A percentile compares a stretch with the other conserved stretches of the same genome.
phyloP scores from a whole-genome alignment of 1,140 invertebrate genomes.

The Hetaerina americana region DNA sequence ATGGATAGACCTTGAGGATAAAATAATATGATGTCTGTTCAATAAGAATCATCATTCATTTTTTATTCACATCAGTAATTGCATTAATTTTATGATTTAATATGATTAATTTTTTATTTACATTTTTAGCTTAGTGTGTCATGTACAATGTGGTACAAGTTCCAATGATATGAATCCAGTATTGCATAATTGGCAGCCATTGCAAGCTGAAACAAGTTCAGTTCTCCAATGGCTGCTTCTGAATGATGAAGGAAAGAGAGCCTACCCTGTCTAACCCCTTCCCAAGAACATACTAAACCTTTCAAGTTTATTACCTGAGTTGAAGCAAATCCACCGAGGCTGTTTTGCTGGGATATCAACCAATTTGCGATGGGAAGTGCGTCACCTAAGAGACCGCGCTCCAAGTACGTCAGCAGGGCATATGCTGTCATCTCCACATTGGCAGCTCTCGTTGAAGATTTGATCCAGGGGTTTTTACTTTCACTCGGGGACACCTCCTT shows the following conservation, averaged over 20 bases:
- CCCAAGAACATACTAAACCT: too few relatives aligned
- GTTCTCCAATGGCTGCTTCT: too few relatives aligned
- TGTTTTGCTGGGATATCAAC: slow-evolving; percentile 68
- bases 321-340: slow-evolving; percentile 67
- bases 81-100: too few relatives aligned
- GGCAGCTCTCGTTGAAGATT: slow-evolving; percentile 24
- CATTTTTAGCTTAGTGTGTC: too few relatives aligned
- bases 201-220: too few relatives aligned
- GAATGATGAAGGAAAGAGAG: too few relatives aligned
- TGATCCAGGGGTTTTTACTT: slow-evolving; percentile 54
- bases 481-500: slow-evolving; percentile 37
- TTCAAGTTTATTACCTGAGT: slow-evolving; percentile 37
- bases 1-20: too few relatives aligned
- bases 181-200: too few relatives aligned
- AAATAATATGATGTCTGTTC: background rate
- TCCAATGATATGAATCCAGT: background rate
- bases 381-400: slow-evolving; percentile 48
- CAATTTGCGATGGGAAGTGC: slow-evolving; percentile 69
- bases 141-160: too few relatives aligned
- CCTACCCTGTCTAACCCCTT: too few relatives aligned
- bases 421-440: slow-evolving; percentile 86
- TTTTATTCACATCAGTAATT: too few relatives aligned
- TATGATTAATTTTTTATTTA: too few relatives aligned
- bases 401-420: slow-evolving; percentile 53
- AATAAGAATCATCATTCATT: background rate